Evolutionary conservation across 2,113 vertebrate genomes (phyloP).

Genomic region (Helogale parvula): DNA sequence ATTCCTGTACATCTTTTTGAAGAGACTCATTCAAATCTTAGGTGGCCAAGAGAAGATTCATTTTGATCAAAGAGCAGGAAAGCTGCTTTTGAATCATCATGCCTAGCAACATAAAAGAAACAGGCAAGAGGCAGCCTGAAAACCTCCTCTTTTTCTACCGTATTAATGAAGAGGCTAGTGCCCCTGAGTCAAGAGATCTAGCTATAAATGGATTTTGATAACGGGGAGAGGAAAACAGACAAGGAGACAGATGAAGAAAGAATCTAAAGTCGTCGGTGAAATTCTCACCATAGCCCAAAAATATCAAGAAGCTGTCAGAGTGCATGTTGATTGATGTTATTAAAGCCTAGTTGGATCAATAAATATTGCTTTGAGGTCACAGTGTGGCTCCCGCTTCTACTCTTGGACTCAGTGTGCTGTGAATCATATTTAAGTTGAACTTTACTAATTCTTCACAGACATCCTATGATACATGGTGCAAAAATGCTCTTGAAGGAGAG

Average conservation of each 20-base stretch:
- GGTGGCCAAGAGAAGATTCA: not conserved
- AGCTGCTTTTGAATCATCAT: not conserved
- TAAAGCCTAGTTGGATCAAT: constrained; percentile 64
- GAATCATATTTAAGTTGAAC: constrained; percentile 28
- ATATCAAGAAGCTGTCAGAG: constrained; percentile 31
- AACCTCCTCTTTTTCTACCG: not conserved
- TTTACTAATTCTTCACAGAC: constrained; percentile 45
- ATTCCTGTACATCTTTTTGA: not conserved
- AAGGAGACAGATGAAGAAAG: constrained; percentile 55
- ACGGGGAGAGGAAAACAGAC: not conserved
- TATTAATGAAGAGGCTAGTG: constrained; percentile 1
- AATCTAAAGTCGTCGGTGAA: constrained; percentile 26
- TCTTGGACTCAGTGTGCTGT: constrained; percentile 16
- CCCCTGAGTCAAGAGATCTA: not conserved
- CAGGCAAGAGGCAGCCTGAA: not conserved
- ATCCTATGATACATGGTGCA: not conserved
- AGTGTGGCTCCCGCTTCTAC: constrained; percentile 43
- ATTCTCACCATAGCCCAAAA: constrained; percentile 47
- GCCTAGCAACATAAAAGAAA: not conserved
- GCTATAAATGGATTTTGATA: constrained; percentile 43
- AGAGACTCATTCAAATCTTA: not conserved
- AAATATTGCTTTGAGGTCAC: constrained; percentile 49
- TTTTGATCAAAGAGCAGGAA: not conserved
- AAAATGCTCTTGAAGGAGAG: not conserved
- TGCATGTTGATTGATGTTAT: constrained; percentile 55